A percentile compares a stretch with the other conserved stretches of the same genome.
phyloP scores from a whole-genome alignment of 1,140 invertebrate genomes.

The Venustaconcha ellipsiformis region DNA sequence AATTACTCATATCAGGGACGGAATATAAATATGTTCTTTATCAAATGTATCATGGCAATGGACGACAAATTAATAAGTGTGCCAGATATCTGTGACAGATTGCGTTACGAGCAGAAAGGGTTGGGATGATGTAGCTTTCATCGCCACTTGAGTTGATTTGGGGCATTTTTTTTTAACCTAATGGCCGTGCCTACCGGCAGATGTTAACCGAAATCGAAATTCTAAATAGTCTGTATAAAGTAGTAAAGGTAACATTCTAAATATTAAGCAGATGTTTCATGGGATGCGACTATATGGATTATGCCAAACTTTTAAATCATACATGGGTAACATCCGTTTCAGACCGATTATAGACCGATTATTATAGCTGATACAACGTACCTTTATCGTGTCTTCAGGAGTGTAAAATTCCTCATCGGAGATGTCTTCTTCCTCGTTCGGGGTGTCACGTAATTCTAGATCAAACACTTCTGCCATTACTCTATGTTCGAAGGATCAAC shows the following conservation, averaged over 20 bases:
- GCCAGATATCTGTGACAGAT: too few species aligned
- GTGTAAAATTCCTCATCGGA: slow-evolving; percentile 72
- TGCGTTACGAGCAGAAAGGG: too few species aligned
- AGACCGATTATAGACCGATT: slow-evolving; percentile 10
- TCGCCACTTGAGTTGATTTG: too few species aligned
- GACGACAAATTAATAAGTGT: too few species aligned
- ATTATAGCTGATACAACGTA: slow-evolving; percentile 18
- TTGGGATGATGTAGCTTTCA: too few species aligned
- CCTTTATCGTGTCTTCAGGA: slow-evolving; percentile 37
- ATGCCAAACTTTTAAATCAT: not conserved
- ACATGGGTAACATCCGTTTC: not conserved
- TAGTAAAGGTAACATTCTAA: too few species aligned
- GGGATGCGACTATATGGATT: not conserved
- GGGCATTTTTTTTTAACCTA: too few species aligned
- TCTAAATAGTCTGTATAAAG: slow-evolving; percentile 1
- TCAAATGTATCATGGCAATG: too few species aligned
- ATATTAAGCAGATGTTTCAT: not conserved
- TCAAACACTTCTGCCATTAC: slow-evolving; percentile 80
- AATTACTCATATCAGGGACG: too few species aligned
- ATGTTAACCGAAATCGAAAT: not conserved
- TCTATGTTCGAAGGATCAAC: slow-evolving; percentile 21
- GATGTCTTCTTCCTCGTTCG: slow-evolving; percentile 77
- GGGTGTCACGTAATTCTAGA: slow-evolving; percentile 84
- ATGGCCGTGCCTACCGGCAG: not conserved
- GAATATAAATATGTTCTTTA: too few species aligned